Conservation (phyloP, 2,797 vertebrate species). For the Anniella stebbinsi region DNA sequence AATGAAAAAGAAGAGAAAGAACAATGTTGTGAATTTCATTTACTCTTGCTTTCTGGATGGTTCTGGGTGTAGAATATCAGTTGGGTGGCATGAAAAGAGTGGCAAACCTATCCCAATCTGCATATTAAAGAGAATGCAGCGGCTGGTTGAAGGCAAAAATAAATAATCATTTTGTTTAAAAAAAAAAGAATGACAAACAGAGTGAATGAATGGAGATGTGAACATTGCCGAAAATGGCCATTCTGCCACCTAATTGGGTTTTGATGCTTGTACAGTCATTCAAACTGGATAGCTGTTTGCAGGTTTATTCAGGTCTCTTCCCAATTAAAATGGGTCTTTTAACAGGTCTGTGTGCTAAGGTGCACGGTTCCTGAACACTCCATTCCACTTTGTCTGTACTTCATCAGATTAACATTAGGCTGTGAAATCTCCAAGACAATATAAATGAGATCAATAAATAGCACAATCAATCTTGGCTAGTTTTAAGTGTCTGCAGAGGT, state of each 20-base stretch:
- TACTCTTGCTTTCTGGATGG: slow-evolving; percentile 51
- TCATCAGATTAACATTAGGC: slow-evolving; percentile 63
- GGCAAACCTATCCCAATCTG: slow-evolving; percentile 60
- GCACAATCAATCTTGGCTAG: slow-evolving; percentile 36
- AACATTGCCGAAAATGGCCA: slow-evolving; percentile 52
- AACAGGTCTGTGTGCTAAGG: background rate
- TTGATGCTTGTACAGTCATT: slow-evolving; percentile 41
- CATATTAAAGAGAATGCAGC: slow-evolving; percentile 51
- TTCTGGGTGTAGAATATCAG: slow-evolving; percentile 63
- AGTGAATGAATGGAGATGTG: slow-evolving; percentile 56
- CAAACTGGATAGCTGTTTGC: slow-evolving; percentile 1
- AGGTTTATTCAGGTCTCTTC: slow-evolving; percentile 10
- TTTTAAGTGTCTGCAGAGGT: slow-evolving; percentile 51
- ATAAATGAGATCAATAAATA: slow-evolving; percentile 61
- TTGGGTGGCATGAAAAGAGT: slow-evolving; percentile 58
- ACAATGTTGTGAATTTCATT: slow-evolving; percentile 46
- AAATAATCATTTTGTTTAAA: slow-evolving; percentile 33
- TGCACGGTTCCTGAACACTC: slow-evolving; percentile 35
- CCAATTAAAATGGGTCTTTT: slow-evolving; percentile 46
- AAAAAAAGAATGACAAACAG: slow-evolving; percentile 53
- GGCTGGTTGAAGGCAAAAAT: slow-evolving; percentile 18
- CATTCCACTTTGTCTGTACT: slow-evolving; percentile 57
- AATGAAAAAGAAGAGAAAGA: slow-evolving; percentile 47
- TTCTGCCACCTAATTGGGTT: slow-evolving; percentile 21
- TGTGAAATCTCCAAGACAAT: slow-evolving; percentile 51